A percentile compares a stretch with the other conserved stretches of the same genome.
These are phyloP conservation scores for Micronycteris hirsuta DNA, from an alignment of 2,113 vertebrate species.

Conservation along the genomic window DNA sequence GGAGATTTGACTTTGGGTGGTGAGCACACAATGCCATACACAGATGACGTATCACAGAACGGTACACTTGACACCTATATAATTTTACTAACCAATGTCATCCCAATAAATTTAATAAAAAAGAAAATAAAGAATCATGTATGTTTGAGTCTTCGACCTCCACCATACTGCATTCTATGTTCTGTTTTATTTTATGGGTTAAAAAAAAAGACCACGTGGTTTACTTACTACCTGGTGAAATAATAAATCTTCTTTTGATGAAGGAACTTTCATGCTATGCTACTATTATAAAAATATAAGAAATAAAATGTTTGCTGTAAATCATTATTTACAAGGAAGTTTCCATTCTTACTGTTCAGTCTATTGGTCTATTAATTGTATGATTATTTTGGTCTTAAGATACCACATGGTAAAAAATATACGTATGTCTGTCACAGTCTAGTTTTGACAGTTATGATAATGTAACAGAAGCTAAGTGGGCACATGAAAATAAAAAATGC, in stretches of 20 bases:
- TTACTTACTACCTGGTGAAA: not conserved
- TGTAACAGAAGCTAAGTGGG: not conserved
- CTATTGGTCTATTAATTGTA: not conserved
- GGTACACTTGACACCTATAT: not conserved
- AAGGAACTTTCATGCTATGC: not conserved
- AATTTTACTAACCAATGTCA: not conserved
- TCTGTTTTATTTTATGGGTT: not conserved
- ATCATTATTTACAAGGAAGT: not conserved
- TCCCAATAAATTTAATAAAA: not conserved
- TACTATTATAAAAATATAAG: not conserved
- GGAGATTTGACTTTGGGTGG: not conserved
- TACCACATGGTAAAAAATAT: not conserved
- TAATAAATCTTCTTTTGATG: not conserved
- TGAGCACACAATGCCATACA: not conserved
- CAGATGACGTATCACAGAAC: not conserved
- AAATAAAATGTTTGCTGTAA: not conserved
- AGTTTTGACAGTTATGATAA: not conserved
- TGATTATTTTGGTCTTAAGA: not conserved
- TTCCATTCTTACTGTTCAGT: not conserved
- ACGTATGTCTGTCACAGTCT: fast-evolving
- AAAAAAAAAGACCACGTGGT: not conserved
- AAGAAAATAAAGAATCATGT: not conserved
- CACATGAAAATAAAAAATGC: not conserved
- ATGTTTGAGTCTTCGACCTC: not conserved
- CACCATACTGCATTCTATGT: too few relatives aligned